Conservation (phyloP, 2,888 invertebrate species). For the Tachystola acroxantha region DNA sequence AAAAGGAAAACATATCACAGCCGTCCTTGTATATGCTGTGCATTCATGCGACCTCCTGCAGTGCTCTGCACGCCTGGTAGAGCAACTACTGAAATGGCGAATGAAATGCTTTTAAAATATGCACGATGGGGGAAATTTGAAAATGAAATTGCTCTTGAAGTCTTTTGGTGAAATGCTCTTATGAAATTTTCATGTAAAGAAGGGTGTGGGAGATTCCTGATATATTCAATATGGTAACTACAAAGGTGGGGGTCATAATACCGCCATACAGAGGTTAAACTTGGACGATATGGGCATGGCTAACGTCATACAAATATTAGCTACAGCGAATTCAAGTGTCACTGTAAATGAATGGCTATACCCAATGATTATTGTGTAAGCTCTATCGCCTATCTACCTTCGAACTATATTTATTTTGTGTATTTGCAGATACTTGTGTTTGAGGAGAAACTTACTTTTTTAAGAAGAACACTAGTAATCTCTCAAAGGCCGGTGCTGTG, state of each 20-base stretch:
- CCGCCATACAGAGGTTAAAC: neutral
- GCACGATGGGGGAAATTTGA: constrained; percentile 35
- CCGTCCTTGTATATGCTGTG: constrained; percentile 50
- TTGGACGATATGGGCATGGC: neutral
- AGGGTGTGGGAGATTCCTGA: neutral
- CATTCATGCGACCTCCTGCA: constrained; percentile 55
- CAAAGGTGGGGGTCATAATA: neutral
- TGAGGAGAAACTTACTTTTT: no score
- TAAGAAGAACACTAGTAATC: no score
- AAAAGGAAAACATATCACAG: constrained; percentile 54
- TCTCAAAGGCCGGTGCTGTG: no score
- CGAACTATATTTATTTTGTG: no score
- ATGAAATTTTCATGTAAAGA: constrained; percentile 5
- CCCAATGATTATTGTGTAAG: no score
- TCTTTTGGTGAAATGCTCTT: constrained; percentile 25
- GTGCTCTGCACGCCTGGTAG: constrained; percentile 48
- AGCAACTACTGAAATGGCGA: constrained; percentile 53
- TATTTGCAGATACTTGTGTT: no score
- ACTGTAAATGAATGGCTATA: no score
- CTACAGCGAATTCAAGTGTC: no score
- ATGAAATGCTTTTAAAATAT: constrained; percentile 53
- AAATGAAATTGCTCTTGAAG: constrained; percentile 32
- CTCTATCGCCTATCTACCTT: no score
- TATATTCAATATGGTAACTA: no score
- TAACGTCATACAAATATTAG: no score